Conservation (phyloP, 2,113 vertebrate species). For the Poicephalus meyeri region DNA sequence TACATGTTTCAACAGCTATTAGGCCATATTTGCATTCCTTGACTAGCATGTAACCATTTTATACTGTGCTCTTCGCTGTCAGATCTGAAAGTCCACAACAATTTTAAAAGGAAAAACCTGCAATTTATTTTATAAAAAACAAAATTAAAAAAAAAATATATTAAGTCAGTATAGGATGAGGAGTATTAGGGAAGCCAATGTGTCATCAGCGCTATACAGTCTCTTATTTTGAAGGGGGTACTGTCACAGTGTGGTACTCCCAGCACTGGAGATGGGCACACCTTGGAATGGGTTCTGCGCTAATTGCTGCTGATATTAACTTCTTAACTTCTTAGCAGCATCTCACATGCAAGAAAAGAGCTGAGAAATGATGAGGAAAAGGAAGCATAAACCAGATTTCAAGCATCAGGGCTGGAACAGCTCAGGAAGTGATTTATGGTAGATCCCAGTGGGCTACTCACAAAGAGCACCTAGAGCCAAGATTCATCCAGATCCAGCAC, state of each 20-base stretch:
- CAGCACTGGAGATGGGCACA: not conserved
- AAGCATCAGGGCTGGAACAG: not conserved
- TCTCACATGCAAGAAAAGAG: not conserved
- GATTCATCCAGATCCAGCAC: not conserved
- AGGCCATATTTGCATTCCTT: not conserved
- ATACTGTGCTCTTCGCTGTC: not conserved
- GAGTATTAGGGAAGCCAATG: not conserved
- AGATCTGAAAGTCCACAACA: not conserved
- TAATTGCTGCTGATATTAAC: not conserved
- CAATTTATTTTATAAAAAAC: not conserved
- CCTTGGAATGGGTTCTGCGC: not conserved
- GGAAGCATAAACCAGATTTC: not conserved
- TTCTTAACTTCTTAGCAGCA: not conserved
- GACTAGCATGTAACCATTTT: not conserved
- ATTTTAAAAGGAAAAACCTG: not conserved
- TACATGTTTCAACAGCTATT: not conserved
- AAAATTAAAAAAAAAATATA: not conserved
- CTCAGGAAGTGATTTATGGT: not conserved
- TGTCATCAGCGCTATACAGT: not conserved
- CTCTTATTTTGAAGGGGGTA: not conserved
- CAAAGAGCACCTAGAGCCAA: not conserved
- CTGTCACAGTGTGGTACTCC: fast-evolving
- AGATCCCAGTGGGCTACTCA: not conserved
- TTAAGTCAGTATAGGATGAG: not conserved
- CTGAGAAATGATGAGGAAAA: not conserved